Evolutionary conservation across 2,888 invertebrate species (phyloP).

Genomic region (Podotricha telesiphe): DNA sequence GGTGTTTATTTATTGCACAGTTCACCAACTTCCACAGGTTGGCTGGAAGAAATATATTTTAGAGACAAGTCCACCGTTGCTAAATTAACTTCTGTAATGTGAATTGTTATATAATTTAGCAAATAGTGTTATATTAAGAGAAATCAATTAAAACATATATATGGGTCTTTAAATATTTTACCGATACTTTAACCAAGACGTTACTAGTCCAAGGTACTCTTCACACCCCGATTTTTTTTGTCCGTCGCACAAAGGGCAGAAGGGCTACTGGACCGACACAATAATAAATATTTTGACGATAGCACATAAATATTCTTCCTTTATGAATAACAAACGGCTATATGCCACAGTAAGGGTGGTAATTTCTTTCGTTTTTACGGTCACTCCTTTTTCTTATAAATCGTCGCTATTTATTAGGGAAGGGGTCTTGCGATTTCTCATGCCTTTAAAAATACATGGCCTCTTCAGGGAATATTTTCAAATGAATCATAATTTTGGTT

Average conservation of each 20-base stretch:
- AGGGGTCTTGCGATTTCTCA: conserved; percentile 60
- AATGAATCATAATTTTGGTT: conserved; percentile 9
- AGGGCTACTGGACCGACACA: conserved; percentile 75
- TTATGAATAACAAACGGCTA: conserved; percentile 80
- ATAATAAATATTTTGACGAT: conserved; percentile 84
- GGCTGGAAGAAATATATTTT: no score
- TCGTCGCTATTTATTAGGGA: conserved; percentile 73
- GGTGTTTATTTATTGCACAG: no score
- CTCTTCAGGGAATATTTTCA: conserved; percentile 28
- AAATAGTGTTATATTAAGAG: no score
- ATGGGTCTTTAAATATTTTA: conserved; percentile 14
- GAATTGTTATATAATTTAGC: no score
- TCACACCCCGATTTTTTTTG: conserved; percentile 78
- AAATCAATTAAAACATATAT: no score
- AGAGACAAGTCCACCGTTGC: no score
- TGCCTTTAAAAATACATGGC: conserved; percentile 27
- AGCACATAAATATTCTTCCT: conserved; percentile 81
- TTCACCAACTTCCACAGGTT: no score
- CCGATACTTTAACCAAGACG: conserved; percentile 48
- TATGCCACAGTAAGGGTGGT: conserved; percentile 71
- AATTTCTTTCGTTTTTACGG: conserved; percentile 75
- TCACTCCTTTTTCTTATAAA: conserved; percentile 75
- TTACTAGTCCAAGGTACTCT: conserved; percentile 57
- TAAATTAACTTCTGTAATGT: no score
- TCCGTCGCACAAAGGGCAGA: conserved; percentile 77